phyloP scores from a whole-genome alignment of 2,888 invertebrate species.

The Leptothorax acervorum region DNA sequence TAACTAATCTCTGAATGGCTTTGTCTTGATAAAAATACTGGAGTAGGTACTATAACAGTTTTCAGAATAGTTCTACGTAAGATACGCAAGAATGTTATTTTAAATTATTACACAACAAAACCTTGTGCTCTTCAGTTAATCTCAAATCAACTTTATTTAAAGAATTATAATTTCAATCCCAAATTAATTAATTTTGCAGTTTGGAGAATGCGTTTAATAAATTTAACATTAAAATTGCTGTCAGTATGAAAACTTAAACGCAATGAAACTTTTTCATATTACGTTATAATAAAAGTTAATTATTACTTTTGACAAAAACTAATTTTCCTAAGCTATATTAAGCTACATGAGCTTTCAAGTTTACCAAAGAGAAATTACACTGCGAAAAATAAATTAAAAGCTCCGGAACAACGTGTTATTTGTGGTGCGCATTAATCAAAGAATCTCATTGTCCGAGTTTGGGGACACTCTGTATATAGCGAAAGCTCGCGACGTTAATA shows the following conservation, averaged over 20 bases:
- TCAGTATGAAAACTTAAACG: neutral
- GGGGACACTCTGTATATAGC: conserved; percentile 25
- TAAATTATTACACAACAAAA: neutral
- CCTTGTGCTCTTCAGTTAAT: neutral
- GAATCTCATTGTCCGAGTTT: conserved; percentile 36
- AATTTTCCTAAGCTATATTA: conserved; percentile 20
- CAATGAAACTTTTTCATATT: neutral
- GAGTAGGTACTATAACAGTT: neutral
- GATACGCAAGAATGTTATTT: neutral
- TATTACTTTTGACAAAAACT: neutral
- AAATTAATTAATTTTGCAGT: neutral
- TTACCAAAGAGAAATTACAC: neutral
- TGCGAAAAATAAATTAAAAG: conserved; percentile 14
- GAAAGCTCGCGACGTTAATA: conserved; percentile 64
- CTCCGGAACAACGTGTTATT: conserved; percentile 7
- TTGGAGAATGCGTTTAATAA: neutral
- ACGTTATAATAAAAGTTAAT: neutral
- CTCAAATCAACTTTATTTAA: neutral
- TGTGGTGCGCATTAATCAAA: conserved; percentile 25
- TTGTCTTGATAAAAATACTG: conserved; percentile 9
- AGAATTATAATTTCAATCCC: neutral
- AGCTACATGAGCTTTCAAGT: neutral
- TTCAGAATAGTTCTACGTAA: neutral
- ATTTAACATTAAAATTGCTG: neutral
- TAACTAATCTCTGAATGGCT: neutral